phyloP scores from a whole-genome alignment of 2,888 invertebrate genomes.

The Altica lythri region DNA sequence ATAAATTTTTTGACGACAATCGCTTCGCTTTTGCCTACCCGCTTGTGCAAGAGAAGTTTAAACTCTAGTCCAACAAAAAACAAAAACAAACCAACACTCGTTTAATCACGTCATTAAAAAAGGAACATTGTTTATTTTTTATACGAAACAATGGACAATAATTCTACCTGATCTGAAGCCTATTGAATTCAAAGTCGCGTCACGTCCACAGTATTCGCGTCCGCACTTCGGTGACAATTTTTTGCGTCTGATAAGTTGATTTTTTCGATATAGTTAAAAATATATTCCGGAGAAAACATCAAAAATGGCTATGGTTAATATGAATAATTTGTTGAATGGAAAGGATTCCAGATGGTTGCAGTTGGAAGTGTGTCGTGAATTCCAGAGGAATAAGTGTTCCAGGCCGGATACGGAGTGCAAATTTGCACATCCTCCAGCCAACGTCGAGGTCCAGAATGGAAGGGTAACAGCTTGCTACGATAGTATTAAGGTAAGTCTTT shows the following conservation, averaged over 20 bases:
- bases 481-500: slow-evolving; percentile 92
- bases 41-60: slow-evolving; percentile 49
- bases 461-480: slow-evolving; percentile 99
- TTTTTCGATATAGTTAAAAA: slow-evolving; percentile 19
- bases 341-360: slow-evolving; percentile 99
- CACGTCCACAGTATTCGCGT: slow-evolving; percentile 36
- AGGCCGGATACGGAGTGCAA: slow-evolving; percentile 99
- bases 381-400: slow-evolving; percentile 99
- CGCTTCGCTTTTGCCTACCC: slow-evolving; percentile 57
- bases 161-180: slow-evolving; percentile 49
- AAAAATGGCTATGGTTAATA: slow-evolving; percentile 92
- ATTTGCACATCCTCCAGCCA: slow-evolving; percentile 99
- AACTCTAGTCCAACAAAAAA: slow-evolving; percentile 35
- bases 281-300: too few species aligned
- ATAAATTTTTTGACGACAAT: slow-evolving; percentile 46
- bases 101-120: slow-evolving; percentile 29
- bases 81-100: too few species aligned
- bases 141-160: slow-evolving; percentile 51
- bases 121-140: slow-evolving; percentile 46
- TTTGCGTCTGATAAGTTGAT: slow-evolving; percentile 28
- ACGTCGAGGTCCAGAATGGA: slow-evolving; percentile 99
- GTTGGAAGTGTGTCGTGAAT: slow-evolving; percentile 98
- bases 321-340: slow-evolving; percentile 95
- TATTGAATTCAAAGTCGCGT: slow-evolving; percentile 42
- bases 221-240: slow-evolving; percentile 27